Evolutionary conservation across 2,888 invertebrate species (phyloP).

Genomic region (Perizoma affinitatum): DNA sequence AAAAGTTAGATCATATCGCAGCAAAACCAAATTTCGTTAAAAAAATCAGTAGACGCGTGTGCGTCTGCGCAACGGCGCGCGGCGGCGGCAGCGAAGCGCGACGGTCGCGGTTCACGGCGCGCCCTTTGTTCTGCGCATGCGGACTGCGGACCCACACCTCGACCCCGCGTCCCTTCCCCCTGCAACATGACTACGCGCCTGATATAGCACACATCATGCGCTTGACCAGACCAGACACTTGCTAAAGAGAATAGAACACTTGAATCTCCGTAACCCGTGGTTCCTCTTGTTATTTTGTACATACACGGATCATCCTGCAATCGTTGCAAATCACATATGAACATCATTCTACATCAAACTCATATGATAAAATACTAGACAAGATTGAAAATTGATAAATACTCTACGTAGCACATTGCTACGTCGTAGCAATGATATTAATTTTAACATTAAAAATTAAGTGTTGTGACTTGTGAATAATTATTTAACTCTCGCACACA

Average conservation of each 20-base stretch:
- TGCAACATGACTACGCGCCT: conserved; percentile 6
- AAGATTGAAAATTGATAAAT: neutral
- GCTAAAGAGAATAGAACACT: neutral
- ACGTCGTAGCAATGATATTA: conserved; percentile 19
- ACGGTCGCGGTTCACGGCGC: conserved; percentile 81
- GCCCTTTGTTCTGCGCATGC: conserved; percentile 82
- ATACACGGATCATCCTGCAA: too few relatives aligned
- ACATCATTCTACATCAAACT: neutral
- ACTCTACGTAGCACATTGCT: conserved; percentile 20
- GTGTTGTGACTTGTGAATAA: too few relatives aligned
- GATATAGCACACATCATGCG: conserved; percentile 17
- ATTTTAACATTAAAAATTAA: too few relatives aligned
- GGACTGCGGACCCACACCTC: conserved; percentile 55
- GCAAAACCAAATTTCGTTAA: conserved; percentile 50
- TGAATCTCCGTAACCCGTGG: too few relatives aligned
- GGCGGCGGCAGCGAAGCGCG: conserved; percentile 67
- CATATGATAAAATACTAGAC: neutral
- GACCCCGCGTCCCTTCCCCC: conserved; percentile 17
- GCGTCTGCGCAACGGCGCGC: conserved; percentile 51
- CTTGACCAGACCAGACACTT: conserved; percentile 17
- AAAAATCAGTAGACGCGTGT: conserved; percentile 58
- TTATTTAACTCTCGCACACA: too few relatives aligned
- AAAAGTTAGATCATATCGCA: conserved; percentile 40
- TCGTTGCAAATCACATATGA: neutral
- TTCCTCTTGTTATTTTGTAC: too few relatives aligned